Percentiles rank a stretch among this genome's conserved stretches.
phyloP scores from a whole-genome alignment of 2,113 vertebrate species.

The Girardinichthys multiradiatus region DNA sequence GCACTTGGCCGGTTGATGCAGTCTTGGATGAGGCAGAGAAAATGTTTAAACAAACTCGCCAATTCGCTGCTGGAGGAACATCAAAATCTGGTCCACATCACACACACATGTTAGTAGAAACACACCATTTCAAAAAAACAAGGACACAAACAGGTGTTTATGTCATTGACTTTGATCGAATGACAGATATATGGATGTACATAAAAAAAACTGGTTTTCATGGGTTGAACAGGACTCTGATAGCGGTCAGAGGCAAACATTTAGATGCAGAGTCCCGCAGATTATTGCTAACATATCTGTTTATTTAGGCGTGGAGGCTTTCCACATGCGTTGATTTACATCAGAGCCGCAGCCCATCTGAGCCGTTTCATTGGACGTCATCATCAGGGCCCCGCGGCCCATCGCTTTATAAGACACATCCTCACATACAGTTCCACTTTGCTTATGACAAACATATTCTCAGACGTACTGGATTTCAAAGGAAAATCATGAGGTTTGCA shows the following conservation, averaged over 20 bases:
- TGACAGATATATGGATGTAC: not conserved
- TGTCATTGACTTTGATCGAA: not conserved
- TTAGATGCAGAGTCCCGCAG: constrained; percentile 2
- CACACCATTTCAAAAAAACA: not conserved
- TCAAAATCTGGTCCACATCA: constrained; percentile 41
- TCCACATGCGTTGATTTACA: constrained; percentile 25
- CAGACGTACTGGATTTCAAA: constrained; percentile 31
- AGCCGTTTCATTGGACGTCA: constrained; percentile 2
- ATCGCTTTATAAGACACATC: not conserved
- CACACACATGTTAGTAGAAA: not conserved
- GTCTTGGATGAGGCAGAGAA: constrained; percentile 43
- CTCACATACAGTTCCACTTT: constrained; percentile 27
- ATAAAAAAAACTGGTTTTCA: not conserved
- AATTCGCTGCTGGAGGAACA: constrained; percentile 46
- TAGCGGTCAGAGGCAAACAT: constrained; percentile 12
- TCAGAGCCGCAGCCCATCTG: not conserved
- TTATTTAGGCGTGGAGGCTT: constrained; percentile 27
- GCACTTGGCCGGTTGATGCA: constrained; percentile 45
- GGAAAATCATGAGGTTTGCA: constrained; percentile 4
- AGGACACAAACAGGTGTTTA: not conserved
- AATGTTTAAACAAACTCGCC: constrained; percentile 48
- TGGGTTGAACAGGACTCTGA: not conserved
- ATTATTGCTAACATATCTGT: constrained; percentile 50
- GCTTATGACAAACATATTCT: constrained; percentile 18
- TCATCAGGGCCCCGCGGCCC: not conserved